Evolutionary conservation across 1,140 invertebrate species (phyloP), one percentile per base, ranked within the genome.

Genomic region (Dendroctonus ponderosae): DNA sequence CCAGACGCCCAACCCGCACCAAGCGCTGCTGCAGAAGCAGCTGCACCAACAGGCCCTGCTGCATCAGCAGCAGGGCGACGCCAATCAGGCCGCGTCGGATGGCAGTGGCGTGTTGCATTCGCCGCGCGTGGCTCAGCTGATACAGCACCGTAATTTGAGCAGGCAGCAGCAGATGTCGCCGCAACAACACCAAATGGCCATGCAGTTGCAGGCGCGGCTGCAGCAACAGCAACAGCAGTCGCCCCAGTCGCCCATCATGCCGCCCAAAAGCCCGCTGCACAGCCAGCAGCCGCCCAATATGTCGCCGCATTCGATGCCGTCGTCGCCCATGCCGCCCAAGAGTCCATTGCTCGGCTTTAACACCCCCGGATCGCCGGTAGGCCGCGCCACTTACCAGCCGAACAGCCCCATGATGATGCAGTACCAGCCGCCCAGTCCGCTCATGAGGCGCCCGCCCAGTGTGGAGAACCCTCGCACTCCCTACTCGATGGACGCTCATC

Each of bases 321-420:
- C 85, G 67, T 78, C 78, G 9, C 80, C 80, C 3, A 79, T 79
- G 61, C 79, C 79, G 26, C 75, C 75, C n/a, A 73, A 69, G 49
- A 76, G 74, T 60, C 76, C 77, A 0, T 74, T 76, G 73, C 57
- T 75, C 40, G 37, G 49, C 53, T 72, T 65, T 52, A 63, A 53
- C 51, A 80, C 80, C 77, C 86, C 87, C 1, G 83, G 80, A 51
- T 89, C 87, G 0, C 88, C 88, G 0, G 80, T 87, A 72, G 82
- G 86, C 5, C 80, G 87, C 26, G 89, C 86, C 70, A 86, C 87
- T 3, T 77, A 85, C 9, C 84, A 84, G 38, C 84, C 83, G 69
- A 82, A 79, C 5, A 84, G 82, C 54, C 83, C 83, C 0, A 84
- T 85, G 82, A 72, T 81, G 5, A 81, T 80, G 68, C 80, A 80